Conservation (phyloP, 2,888 invertebrate species). For the Drosophila vallismaia region DNA sequence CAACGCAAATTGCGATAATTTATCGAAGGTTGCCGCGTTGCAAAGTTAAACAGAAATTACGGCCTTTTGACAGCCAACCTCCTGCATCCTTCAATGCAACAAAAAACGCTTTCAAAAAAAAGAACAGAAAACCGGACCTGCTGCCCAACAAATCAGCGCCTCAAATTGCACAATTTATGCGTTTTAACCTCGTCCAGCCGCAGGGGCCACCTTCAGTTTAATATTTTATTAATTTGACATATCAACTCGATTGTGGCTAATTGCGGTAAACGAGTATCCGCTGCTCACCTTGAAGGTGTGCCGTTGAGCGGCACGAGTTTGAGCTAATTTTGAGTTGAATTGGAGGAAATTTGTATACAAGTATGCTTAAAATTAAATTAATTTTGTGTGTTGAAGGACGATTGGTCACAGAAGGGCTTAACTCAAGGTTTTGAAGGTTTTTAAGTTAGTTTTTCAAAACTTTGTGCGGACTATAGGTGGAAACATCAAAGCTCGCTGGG, state of each 20-base stretch:
- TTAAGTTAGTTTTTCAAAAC: neutral
- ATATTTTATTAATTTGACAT: slow-evolving; percentile 83
- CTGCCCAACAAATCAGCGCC: slow-evolving; percentile 73
- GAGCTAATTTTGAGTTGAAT: slow-evolving; percentile 54
- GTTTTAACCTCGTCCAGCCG: slow-evolving; percentile 56
- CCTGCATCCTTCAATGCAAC: slow-evolving; percentile 8
- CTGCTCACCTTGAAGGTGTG: slow-evolving; percentile 51
- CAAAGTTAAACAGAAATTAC: slow-evolving; percentile 79
- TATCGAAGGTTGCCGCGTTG: slow-evolving; percentile 63
- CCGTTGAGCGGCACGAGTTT: slow-evolving; percentile 37
- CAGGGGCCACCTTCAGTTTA: slow-evolving; percentile 66
- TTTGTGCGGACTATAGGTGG: no score
- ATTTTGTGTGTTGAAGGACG: slow-evolving; percentile 20
- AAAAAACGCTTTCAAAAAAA: neutral
- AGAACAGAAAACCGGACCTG: neutral
- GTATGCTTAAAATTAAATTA: neutral
- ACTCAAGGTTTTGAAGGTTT: neutral
- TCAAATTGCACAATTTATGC: slow-evolving; percentile 75
- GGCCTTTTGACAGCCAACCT: slow-evolving; percentile 60
- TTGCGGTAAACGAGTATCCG: slow-evolving; percentile 82
- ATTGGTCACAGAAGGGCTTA: neutral
- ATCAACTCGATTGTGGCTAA: slow-evolving; percentile 84
- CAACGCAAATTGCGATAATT: slow-evolving; percentile 80
- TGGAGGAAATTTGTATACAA: neutral
- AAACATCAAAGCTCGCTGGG: no score